Evolutionary conservation across 2,113 vertebrate species (phyloP).

Genomic region (Gavialis gangeticus): DNA sequence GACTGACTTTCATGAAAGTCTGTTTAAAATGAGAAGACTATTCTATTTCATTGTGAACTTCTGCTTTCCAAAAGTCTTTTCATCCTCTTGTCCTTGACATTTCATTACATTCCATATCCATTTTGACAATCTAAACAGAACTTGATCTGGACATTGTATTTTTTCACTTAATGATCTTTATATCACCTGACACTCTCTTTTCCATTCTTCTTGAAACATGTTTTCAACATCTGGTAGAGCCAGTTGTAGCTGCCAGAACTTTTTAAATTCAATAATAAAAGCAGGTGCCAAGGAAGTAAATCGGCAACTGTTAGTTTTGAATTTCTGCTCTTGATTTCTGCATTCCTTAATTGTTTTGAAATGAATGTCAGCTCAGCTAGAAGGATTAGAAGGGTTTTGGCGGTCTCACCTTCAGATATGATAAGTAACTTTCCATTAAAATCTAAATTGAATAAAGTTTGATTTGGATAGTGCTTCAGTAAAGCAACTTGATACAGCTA

Average conservation of each 20-base stretch:
- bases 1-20: background rate
- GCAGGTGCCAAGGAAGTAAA: slow-evolving; percentile 55
- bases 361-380: background rate
- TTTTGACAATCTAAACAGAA: slow-evolving; percentile 62
- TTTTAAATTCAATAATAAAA: slow-evolving; percentile 75
- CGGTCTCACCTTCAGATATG: background rate
- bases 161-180: slow-evolving; percentile 67
- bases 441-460: background rate
- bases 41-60: background rate
- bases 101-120: slow-evolving; percentile 35
- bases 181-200: slow-evolving; percentile 43
- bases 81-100: slow-evolving; percentile 49
- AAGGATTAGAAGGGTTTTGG: background rate
- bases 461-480: background rate
- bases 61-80: slow-evolving; percentile 49
- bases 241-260: slow-evolving; percentile 67
- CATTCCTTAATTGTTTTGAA: slow-evolving; percentile 26
- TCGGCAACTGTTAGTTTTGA: slow-evolving; percentile 58
- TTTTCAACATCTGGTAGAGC: slow-evolving; percentile 65
- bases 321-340: slow-evolving; percentile 30
- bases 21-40: slow-evolving; percentile 49
- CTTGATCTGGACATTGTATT: slow-evolving; percentile 58
- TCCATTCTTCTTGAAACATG: slow-evolving; percentile 31
- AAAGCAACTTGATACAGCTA: too few species aligned
- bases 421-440: background rate